Evolutionary conservation across 2,888 invertebrate species (phyloP).

Genomic region (Auanema freiburgensis): DNA sequence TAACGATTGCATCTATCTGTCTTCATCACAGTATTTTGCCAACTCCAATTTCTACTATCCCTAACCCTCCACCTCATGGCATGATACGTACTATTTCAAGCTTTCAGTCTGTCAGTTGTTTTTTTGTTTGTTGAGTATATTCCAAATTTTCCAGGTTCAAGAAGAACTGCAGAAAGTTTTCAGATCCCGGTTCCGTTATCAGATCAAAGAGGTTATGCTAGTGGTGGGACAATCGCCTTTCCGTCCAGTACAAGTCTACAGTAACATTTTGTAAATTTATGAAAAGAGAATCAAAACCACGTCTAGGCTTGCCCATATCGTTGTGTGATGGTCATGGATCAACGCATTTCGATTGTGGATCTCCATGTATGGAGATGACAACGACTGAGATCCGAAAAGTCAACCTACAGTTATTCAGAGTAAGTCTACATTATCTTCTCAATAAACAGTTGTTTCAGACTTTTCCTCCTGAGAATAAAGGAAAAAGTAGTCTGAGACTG

Average conservation of each 20-base stretch:
- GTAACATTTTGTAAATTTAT: constrained; percentile 12
- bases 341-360: constrained; percentile 6
- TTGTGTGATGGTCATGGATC: constrained; percentile 15
- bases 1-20: constrained; percentile 15
- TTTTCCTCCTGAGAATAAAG: background rate
- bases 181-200: constrained; percentile 13
- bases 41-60: constrained; percentile 7
- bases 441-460: background rate
- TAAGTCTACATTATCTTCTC: constrained; percentile 3
- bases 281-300: background rate
- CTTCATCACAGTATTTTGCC: constrained; percentile 19
- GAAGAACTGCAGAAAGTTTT: constrained; percentile 14
- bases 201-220: constrained; percentile 13
- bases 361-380: constrained; percentile 12
- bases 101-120: constrained; percentile 10
- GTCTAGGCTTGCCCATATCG: constrained; percentile 12
- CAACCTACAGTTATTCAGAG: constrained; percentile 13
- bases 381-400: constrained; percentile 11
- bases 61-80: constrained; percentile 17
- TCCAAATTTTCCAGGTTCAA: constrained; percentile 10
- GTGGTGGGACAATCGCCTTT: constrained; percentile 15
- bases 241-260: constrained; percentile 13
- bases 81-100: constrained; percentile 8
- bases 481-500: too few species aligned
- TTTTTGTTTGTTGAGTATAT: background rate